Percentiles rank a stretch among this genome's conserved stretches.
Evolutionary conservation across 2,113 vertebrate species (phyloP).

Genomic region (Nyctibius bracteatus): DNA sequence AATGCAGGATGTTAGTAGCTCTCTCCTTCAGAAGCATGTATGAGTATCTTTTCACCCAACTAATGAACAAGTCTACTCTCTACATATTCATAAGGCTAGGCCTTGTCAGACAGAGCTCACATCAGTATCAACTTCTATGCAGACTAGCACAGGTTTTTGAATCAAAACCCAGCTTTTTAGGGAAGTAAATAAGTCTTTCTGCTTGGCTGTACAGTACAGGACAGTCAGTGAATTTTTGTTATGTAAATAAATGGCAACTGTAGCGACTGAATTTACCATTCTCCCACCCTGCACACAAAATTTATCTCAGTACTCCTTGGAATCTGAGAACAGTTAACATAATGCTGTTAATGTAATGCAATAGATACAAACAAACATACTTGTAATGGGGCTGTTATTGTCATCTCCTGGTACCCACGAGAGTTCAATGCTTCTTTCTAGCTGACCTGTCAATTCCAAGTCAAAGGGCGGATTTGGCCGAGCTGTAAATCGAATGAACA

Average conservation of each 20-base stretch:
- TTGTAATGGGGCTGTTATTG: constrained; percentile 89
- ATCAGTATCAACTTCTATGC: neutral
- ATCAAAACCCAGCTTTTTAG: neutral
- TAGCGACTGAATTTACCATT: neutral
- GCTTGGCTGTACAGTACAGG: neutral
- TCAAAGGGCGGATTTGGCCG: constrained; percentile 89
- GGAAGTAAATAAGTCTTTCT: neutral
- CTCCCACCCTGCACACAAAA: neutral
- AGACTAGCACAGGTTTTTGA: neutral
- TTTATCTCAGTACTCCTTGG: neutral
- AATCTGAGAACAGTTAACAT: neutral
- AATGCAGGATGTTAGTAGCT: neutral
- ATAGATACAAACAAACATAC: constrained; percentile 69
- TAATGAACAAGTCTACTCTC: neutral
- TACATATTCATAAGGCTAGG: neutral
- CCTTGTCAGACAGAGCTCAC: neutral
- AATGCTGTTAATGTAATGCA: neutral
- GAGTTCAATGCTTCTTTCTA: constrained; percentile 85
- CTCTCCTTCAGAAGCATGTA: neutral
- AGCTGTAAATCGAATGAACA: constrained; percentile 78
- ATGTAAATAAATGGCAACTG: neutral
- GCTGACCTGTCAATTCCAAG: constrained; percentile 89
- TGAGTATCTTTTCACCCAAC: neutral
- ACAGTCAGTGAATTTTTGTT: neutral
- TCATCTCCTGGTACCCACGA: constrained; percentile 94